Evolutionary conservation across 1,140 invertebrate genomes (phyloP), one percentile per base, ranked within the genome.

Genomic region (Zaprionus africanus): DNA sequence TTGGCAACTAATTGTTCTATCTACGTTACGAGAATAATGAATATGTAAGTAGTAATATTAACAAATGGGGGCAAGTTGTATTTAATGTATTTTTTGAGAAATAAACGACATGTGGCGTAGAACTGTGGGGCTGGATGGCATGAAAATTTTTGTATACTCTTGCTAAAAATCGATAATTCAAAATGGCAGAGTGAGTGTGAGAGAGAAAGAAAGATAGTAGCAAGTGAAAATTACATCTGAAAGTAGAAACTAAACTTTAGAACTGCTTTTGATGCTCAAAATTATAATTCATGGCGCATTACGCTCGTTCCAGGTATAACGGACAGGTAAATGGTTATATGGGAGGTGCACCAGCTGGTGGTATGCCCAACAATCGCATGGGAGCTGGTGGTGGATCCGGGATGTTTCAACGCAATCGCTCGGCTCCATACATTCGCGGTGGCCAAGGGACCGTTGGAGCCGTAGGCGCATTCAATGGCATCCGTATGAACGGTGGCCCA

Each of bases 81-180:
- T 28, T 46, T 4, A 41, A 13, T 28, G 15, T 4, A 24, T 26
- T 38, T 49, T 54, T 22, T 13, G 5, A 9, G 5, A 13, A 41
- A 19, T 7, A 41, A 53, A 4, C 19, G 36, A 22, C 72, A 70
- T 63, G 51, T 75, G 72, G 19, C 12, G 36, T n/a, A 6, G 24
- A 15, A 38, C 11, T 15, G 26, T 6, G 36, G 60, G 19, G n/a
- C 69, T 51, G 24, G 22, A 31, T 38, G 64, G 36, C 22, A 17
- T 51, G 38, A 70, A 65, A 58, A 56, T 76, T 73, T 64, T 76
- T 36, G 63, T 26, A 11, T 26, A 62, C 51, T 67, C 36, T 73
- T 63, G 69, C 41, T 73, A 67, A 87, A 88, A 88, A 88, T 88
- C 84, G 88, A 88, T 88, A 90, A 87, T 76, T 88, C 84, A 88